phyloP scores from a whole-genome alignment of 2,113 vertebrate species.

The Phylloscopus trochilus region DNA sequence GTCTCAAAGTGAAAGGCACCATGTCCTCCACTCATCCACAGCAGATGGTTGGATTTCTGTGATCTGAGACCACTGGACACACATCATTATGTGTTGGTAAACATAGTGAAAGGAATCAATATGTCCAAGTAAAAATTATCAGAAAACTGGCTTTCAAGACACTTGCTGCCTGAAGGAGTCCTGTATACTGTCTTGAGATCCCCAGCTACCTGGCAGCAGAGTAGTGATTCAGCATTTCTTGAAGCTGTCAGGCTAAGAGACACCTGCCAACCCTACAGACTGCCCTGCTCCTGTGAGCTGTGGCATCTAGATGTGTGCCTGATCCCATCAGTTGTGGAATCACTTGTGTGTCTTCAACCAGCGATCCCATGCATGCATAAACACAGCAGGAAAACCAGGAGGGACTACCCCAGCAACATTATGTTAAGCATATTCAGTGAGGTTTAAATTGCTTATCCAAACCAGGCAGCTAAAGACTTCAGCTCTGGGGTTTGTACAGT shows the following conservation, averaged over 20 bases:
- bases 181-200: neutral
- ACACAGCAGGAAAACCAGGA: neutral
- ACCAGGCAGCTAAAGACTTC: neutral
- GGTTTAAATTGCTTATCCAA: neutral
- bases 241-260: neutral
- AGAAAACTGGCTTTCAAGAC: neutral
- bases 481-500: neutral
- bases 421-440: neutral
- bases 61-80: neutral
- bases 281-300: neutral
- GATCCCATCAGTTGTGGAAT: neutral
- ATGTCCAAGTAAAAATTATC: neutral
- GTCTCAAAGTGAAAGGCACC: neutral
- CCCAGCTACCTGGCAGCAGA: neutral
- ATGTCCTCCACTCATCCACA: neutral
- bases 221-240: neutral
- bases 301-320: neutral
- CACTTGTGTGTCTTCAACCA: neutral
- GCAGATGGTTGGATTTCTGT: neutral
- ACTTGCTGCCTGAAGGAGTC: neutral
- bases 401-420: neutral
- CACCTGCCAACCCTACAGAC: neutral
- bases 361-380: accelerated
- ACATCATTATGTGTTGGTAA: neutral
- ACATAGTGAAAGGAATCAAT: neutral